Conservation (phyloP, 2,113 vertebrate species). For the Ellobius talpinus region DNA sequence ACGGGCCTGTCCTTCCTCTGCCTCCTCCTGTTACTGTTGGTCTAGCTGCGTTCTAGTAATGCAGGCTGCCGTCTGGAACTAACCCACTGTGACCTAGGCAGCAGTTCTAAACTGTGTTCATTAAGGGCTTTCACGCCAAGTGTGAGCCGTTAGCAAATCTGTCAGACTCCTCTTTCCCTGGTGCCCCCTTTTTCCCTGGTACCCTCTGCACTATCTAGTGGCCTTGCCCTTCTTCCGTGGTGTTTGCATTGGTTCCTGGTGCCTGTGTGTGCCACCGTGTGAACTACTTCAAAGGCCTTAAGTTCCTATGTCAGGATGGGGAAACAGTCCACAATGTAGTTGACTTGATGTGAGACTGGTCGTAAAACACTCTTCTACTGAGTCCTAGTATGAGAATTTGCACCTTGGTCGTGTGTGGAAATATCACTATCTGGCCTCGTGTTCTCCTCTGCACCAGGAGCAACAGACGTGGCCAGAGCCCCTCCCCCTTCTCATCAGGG, state of each 20-base stretch:
- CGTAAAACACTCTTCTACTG: background rate
- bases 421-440: background rate
- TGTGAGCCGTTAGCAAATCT: background rate
- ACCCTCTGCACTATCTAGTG: background rate
- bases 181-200: background rate
- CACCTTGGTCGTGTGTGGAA: background rate
- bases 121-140: background rate
- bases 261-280: rapidly evolving
- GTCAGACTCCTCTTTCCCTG: background rate
- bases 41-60: background rate
- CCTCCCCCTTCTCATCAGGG: background rate
- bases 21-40: rapidly evolving
- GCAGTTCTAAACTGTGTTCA: background rate
- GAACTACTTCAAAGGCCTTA: background rate
- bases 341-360: background rate
- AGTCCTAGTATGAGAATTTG: background rate
- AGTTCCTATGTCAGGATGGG: background rate
- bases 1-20: background rate
- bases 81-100: background rate
- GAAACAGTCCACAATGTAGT: background rate
- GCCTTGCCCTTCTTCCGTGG: background rate
- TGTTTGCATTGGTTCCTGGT: background rate
- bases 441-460: background rate
- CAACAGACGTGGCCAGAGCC: background rate
- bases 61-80: background rate